These are phyloP conservation scores for Mola mola DNA, from an alignment of 2,113 vertebrate genomes.

Conservation along the genomic window DNA sequence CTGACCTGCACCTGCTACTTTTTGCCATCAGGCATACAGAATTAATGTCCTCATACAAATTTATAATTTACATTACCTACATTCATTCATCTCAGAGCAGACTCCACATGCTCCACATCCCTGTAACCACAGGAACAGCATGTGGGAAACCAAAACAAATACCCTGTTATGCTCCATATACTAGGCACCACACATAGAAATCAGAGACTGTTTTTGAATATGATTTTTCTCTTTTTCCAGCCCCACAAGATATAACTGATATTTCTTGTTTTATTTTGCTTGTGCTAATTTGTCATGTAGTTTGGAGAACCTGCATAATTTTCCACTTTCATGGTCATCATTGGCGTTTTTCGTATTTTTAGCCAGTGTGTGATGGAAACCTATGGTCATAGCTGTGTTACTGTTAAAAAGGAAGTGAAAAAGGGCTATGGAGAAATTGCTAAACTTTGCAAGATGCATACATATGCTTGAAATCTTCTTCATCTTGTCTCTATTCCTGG, in stretches of 20 bases:
- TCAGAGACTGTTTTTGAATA: background rate
- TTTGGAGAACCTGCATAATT: no score
- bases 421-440: background rate
- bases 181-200: background rate
- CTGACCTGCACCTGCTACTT: constrained; percentile 63
- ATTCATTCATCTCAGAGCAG: constrained; percentile 58
- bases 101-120: constrained; percentile 54
- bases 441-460: no score
- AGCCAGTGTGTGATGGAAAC: background rate
- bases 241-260: background rate
- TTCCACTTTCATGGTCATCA: no score
- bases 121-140: constrained; percentile 49
- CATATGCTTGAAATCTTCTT: no score
- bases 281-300: no score
- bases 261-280: background rate
- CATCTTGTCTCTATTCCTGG: constrained; percentile 27
- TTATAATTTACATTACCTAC: constrained; percentile 17
- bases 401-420: background rate
- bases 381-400: background rate
- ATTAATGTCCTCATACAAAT: constrained; percentile 61
- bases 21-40: constrained; percentile 45
- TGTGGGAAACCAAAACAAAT: constrained; percentile 28
- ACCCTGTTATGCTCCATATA: no score
- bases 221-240: background rate
- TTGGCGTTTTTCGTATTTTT: constrained; percentile 1